Conservation (phyloP, 2,113 vertebrate genomes). For the Apaloderma vittatum region DNA sequence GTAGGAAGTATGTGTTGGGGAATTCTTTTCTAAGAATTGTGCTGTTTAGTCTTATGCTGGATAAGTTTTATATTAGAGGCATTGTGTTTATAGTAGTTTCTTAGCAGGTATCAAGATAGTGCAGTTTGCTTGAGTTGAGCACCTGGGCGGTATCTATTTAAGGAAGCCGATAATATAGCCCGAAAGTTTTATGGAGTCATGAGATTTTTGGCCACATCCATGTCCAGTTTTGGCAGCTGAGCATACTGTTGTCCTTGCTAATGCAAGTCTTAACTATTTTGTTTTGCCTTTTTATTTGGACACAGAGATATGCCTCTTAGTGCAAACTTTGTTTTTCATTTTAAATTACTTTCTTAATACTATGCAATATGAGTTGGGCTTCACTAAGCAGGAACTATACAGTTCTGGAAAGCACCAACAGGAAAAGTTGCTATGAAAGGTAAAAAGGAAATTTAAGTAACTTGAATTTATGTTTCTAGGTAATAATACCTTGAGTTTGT, state of each 20-base stretch:
- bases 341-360: conserved; percentile 20
- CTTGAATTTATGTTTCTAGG: not conserved
- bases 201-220: not conserved
- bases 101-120: not conserved
- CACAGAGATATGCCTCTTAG: not conserved
- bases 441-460: not conserved
- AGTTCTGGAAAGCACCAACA: not conserved
- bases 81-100: not conserved
- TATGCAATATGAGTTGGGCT: not conserved
- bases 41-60: not conserved
- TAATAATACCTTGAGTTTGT: not conserved
- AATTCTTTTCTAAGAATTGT: not conserved
- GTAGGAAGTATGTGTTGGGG: not conserved
- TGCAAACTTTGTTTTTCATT: not conserved
- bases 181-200: not conserved
- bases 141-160: not conserved
- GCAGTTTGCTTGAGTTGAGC: not conserved
- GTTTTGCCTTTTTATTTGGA: not conserved
- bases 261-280: not conserved
- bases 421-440: not conserved
- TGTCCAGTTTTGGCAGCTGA: not conserved
- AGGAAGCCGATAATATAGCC: not conserved
- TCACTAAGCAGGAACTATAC: not conserved
- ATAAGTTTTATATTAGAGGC: not conserved
- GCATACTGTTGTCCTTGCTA: not conserved